Evolutionary conservation across 2,888 invertebrate genomes (phyloP), one percentile per base, ranked within the genome.

Genomic region (Halocaridina rubra): DNA sequence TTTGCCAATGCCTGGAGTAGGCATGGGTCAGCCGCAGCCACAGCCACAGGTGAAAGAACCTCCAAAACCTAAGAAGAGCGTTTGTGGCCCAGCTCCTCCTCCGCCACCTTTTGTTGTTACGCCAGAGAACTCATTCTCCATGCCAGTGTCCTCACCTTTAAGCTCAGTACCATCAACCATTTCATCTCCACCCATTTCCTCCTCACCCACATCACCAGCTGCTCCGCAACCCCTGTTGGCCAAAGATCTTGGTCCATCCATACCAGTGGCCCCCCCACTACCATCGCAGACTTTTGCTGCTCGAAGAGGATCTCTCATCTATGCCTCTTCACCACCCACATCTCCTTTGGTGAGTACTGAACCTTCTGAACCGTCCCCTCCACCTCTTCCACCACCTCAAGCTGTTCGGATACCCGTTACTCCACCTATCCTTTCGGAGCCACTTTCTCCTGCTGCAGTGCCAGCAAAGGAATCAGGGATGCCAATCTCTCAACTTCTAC

Each of bases 11-110:
- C 88, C 88, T 7, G 88, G 88, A 39, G 84, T 84, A 80, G 78
- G 80, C 27, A 88, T 88, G 88, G 81, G 82, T 7, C 67, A 72
- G 71, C 81, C 82, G 22, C 79, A 67, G 27, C 80, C 74, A 19
- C 77, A 46, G 27, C 76, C 53, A 67, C 84, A 84, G 24, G 84
- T 81, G 5, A 88, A 84, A 76, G 86, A 88, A 57, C 84, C 84
- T 13, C 88, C 86, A 22, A 85, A 85, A 33, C 84, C 85, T 33
- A 86, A 84, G 71, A 84, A 72, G 46, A 86, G 76, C 39, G 79
- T 76, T 10, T 88, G 88, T 71, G 88, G 88, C n/a, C 88, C 88
- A 16, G 57, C 88, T 19, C 88, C 88, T 29, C 88, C 88, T 10
- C 86, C 88, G 19, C 88, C 88, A 24, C 88, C 88, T 39, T 88